Evolutionary conservation across 2,797 vertebrate genomes (phyloP).

Genomic region (Huso huso): DNA sequence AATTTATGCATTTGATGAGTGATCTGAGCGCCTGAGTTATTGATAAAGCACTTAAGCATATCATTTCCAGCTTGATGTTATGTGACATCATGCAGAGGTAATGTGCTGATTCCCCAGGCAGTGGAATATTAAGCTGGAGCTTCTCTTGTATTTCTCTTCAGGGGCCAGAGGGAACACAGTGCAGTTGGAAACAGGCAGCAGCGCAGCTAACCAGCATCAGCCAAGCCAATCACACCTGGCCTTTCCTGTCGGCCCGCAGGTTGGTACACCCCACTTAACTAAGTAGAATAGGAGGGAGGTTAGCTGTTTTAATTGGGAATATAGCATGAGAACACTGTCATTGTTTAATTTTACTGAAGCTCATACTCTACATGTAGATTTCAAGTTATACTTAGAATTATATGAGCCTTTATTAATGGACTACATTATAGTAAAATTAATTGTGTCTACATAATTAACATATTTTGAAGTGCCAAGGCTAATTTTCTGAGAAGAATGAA

Average conservation of each 20-base stretch:
- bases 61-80: conserved; percentile 54
- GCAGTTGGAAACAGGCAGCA: conserved; percentile 74
- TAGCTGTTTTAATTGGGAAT: no score
- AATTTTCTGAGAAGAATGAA: no score
- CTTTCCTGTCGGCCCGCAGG: conserved; percentile 88
- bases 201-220: conserved; percentile 78
- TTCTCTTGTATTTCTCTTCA: conserved; percentile 52
- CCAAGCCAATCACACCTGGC: conserved; percentile 76
- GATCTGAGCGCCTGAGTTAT: conserved; percentile 60
- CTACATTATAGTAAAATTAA: no score
- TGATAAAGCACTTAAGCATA: conserved; percentile 76
- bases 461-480: no score
- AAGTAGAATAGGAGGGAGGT: background rate
- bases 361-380: no score
- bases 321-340: no score
- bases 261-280: conserved; percentile 43
- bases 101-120: conserved; percentile 30
- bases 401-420: no score
- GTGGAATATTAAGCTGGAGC: conserved; percentile 44
- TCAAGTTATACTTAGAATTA: no score
- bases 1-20: conserved; percentile 69
- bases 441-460: no score
- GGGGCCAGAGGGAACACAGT: conserved; percentile 77
- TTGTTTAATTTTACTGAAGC: no score
- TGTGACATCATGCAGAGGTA: conserved; percentile 50